Percentiles rank a stretch among this genome's conserved stretches.
Evolutionary conservation across 2,797 vertebrate genomes (phyloP).

Genomic region (Sebastolobus alascanus): DNA sequence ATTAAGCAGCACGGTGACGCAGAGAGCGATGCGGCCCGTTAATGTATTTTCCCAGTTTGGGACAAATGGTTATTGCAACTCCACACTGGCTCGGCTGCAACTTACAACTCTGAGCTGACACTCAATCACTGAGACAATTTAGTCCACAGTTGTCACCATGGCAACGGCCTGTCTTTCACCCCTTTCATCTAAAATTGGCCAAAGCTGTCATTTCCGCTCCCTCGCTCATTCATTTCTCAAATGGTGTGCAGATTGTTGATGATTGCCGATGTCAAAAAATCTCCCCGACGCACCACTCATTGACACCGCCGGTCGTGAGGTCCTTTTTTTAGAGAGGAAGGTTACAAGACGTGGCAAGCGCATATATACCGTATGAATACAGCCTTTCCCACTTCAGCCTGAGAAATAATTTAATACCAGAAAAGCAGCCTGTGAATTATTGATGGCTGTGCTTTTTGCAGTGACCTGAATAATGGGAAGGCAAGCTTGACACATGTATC

Average conservation of each 20-base stretch:
- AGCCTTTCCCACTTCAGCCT: constrained; percentile 85
- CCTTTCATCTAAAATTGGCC: constrained; percentile 77
- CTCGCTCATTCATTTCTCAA: constrained; percentile 71
- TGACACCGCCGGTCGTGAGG: constrained; percentile 58
- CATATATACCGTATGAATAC: constrained; percentile 77
- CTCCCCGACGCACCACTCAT: constrained; percentile 54
- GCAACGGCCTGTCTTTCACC: constrained; percentile 80
- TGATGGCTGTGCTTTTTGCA: constrained; percentile 87
- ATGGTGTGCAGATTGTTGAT: constrained; percentile 74
- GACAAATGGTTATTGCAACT: constrained; percentile 69
- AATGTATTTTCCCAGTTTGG: constrained; percentile 76
- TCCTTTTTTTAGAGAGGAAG: constrained; percentile 60
- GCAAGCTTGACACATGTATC: constrained; percentile 87
- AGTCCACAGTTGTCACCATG: constrained; percentile 77
- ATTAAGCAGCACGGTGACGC: constrained; percentile 63
- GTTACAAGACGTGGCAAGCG: constrained; percentile 61
- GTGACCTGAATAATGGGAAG: constrained; percentile 90
- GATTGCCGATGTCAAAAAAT: constrained; percentile 62
- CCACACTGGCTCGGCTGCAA: constrained; percentile 58
- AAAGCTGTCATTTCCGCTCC: constrained; percentile 75
- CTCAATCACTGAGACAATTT: constrained; percentile 79
- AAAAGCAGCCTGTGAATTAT: constrained; percentile 86
- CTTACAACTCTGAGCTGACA: constrained; percentile 70
- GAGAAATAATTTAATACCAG: constrained; percentile 86
- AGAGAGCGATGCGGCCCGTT: constrained; percentile 46